Evolutionary conservation across 2,797 vertebrate genomes (phyloP), one percentile per base, ranked within the genome.

Genomic region (Xerus rutilus): DNA sequence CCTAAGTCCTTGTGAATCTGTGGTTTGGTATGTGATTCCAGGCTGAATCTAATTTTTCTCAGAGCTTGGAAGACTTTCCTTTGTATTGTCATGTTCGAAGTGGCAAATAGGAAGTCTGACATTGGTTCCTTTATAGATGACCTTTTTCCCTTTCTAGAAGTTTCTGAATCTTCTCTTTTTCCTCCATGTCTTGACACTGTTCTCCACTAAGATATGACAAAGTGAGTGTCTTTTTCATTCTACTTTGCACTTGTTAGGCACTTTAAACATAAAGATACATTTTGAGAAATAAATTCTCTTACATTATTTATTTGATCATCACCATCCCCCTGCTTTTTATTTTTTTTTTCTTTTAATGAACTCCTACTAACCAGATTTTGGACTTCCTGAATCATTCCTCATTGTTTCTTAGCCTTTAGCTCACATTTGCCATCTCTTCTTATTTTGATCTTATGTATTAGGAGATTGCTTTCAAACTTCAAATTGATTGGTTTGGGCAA

Each of bases 241-340:
- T 77, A 14, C 54, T 85, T 47, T 54, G 28, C 32, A 47, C 43
- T 84, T 69, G 57, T 90, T 39, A 89, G 54, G 30, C 3, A 6
- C 57, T 96, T 93, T 91, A 91, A 91, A 77, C 90, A 79, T 79
- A 84, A 92, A 85, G 43, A 49, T 45, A 28, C 39, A 73, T 20
- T 67, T 62, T 93, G 30, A 52, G 73, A 62, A 25, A 62, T 57
- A 85, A 78, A 30, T 30, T 91, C 5, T 67, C 69, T 76, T 86
- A 67, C 69, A 23, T 89, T 81, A 54, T 30, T 76, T 79, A 70
- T 95, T 73, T 84, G 77, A 62, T 94, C 14, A 35, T 79, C 65
- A 86, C 77, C 39, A 83, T 52, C 5, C 5, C 11, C 57, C 5
- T 67, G 32, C 43, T 23, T 90, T 73, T 21, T 9, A 69, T 86